Evolutionary conservation across 2,797 vertebrate genomes (phyloP).

Genomic region (Darevskia mixta): DNA sequence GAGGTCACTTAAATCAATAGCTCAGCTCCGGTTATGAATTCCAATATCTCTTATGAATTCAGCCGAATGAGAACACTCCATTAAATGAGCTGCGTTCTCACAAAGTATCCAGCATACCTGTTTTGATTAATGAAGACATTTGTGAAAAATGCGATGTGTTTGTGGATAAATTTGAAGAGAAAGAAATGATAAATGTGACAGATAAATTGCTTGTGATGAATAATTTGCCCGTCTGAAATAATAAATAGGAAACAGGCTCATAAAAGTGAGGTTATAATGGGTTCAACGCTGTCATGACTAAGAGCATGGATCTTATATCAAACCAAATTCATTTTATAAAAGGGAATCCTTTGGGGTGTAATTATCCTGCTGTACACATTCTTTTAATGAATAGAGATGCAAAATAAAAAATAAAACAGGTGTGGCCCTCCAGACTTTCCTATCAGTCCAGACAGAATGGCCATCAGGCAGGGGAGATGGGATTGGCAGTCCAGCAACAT

Average conservation of each 20-base stretch:
- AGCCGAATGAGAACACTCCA: not conserved
- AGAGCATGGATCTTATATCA: not conserved
- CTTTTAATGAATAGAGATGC: not conserved
- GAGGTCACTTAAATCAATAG: not conserved
- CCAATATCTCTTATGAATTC: not conserved
- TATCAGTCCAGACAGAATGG: too few relatives aligned
- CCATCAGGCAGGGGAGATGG: too few relatives aligned
- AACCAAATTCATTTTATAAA: constrained; percentile 2
- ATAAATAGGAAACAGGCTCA: constrained; percentile 5
- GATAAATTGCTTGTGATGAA: constrained; percentile 14
- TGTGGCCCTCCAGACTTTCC: too few relatives aligned
- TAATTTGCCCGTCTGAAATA: constrained; percentile 22
- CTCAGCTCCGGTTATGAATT: not conserved
- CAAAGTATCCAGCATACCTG: not conserved
- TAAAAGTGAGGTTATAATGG: constrained; percentile 17
- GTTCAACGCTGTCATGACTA: not conserved
- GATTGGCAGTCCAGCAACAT: too few relatives aligned
- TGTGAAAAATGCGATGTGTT: constrained; percentile 2
- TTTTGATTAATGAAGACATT: constrained; percentile 29
- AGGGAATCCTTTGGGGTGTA: not conserved
- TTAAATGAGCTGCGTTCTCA: constrained; percentile 5
- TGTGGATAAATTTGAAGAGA: constrained; percentile 14
- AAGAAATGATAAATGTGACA: constrained; percentile 15
- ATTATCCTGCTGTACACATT: not conserved
- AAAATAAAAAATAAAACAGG: not conserved